A percentile compares a stretch with the other conserved stretches of the same genome.
Conservation (phyloP, 2,797 vertebrate genomes). For the Aselliscus stoliczkanus region DNA sequence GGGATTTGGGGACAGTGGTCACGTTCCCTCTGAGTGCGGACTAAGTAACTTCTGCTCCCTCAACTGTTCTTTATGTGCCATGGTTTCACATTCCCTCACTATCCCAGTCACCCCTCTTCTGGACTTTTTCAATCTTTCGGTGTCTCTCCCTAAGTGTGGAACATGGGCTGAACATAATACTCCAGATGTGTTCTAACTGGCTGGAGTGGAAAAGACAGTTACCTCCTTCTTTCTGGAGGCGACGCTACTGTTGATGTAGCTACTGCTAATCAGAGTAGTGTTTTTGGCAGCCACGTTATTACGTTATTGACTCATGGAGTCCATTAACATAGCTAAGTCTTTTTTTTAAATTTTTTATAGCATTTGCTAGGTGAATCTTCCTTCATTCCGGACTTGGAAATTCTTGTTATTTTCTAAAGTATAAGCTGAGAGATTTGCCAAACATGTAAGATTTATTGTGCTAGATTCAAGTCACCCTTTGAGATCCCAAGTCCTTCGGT, state of each 20-base stretch:
- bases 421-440: constrained; percentile 32
- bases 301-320: constrained; percentile 42
- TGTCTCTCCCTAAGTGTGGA: neutral
- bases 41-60: constrained; percentile 34
- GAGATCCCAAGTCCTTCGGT: neutral
- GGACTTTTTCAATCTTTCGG: neutral
- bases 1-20: neutral
- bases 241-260: neutral
- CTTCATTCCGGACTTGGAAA: constrained; percentile 21
- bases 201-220: neutral
- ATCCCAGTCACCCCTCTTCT: neutral
- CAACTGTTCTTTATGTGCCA: constrained; percentile 9
- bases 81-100: constrained; percentile 29
- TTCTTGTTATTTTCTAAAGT: constrained; percentile 47
- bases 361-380: neutral
- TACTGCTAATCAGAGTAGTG: neutral
- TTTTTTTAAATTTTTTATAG: neutral
- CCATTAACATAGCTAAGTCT: constrained; percentile 23
- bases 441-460: neutral
- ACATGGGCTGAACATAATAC: neutral
- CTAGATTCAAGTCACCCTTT: constrained; percentile 29
- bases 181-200: neutral
- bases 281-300: constrained; percentile 20
- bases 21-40: neutral
- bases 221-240: neutral